Conservation (phyloP, 2,113 vertebrate species). For the Arizona elegans region DNA sequence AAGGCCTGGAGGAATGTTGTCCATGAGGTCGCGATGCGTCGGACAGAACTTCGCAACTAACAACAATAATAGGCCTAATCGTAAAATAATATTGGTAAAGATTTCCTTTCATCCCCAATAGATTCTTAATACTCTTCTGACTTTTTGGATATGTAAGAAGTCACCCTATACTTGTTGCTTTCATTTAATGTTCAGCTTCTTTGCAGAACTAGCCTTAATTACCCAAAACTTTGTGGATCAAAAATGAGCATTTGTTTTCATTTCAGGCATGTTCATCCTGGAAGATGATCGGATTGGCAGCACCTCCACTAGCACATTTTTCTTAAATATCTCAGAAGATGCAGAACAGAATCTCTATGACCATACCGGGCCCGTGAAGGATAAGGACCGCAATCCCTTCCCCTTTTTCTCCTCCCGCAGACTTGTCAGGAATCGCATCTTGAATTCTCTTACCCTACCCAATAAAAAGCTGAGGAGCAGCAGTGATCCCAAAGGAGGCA, state of each 20-base stretch:
- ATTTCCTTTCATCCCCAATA: background rate
- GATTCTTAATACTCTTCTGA: background rate
- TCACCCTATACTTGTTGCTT: background rate
- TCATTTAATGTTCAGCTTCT: background rate
- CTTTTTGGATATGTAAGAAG: background rate
- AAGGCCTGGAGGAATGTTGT: too few species aligned
- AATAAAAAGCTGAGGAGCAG: constrained; percentile 95
- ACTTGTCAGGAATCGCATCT: constrained; percentile 88
- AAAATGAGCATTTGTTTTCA: constrained; percentile 19
- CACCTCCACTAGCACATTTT: constrained; percentile 74
- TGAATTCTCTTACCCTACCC: constrained; percentile 89
- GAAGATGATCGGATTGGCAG: constrained; percentile 89
- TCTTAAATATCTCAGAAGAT: constrained; percentile 85
- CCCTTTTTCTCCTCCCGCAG: constrained; percentile 89
- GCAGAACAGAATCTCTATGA: constrained; percentile 78
- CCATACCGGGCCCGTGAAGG: constrained; percentile 86
- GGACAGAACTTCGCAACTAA: too few species aligned
- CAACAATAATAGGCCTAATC: background rate
- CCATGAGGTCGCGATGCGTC: too few species aligned
- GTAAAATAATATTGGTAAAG: background rate
- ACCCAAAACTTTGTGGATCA: background rate
- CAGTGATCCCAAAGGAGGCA: constrained; percentile 87
- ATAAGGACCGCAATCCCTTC: constrained; percentile 88
- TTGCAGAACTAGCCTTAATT: background rate
- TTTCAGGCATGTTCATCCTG: constrained; percentile 91